A percentile compares a stretch with the other conserved stretches of the same genome.
Evolutionary conservation across 2,797 vertebrate genomes (phyloP).

Genomic region (Odontamblyopus lacepedii): DNA sequence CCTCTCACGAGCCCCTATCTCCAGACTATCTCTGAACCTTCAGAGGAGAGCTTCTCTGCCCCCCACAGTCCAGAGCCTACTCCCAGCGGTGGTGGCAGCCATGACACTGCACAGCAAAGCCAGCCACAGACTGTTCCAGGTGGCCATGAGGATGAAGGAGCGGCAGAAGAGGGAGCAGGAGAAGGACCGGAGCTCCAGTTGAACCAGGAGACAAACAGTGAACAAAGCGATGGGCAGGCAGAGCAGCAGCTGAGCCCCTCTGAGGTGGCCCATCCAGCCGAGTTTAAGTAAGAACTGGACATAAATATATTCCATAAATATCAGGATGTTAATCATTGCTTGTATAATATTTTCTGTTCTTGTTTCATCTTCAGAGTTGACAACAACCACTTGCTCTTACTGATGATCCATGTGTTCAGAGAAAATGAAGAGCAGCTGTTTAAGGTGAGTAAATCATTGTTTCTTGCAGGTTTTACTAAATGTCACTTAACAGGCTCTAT

Average conservation of each 20-base stretch:
- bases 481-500: neutral
- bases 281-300: conserved; percentile 86
- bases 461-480: neutral
- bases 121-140: conserved; percentile 88
- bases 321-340: neutral
- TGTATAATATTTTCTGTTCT: neutral
- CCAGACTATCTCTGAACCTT: conserved; percentile 80
- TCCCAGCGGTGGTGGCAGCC: conserved; percentile 88
- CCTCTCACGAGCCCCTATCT: conserved; percentile 61
- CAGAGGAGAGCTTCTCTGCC: conserved; percentile 93
- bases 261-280: conserved; percentile 85
- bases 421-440: conserved; percentile 97
- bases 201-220: conserved; percentile 18
- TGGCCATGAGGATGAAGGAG: conserved; percentile 85
- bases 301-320: neutral
- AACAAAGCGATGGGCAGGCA: conserved; percentile 19
- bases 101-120: conserved; percentile 94
- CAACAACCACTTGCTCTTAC: conserved; percentile 94
- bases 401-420: conserved; percentile 98
- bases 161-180: conserved; percentile 61
- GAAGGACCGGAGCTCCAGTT: conserved; percentile 52
- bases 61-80: conserved; percentile 87
- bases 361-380: conserved; percentile 83
- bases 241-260: conserved; percentile 71
- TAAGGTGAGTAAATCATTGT: conserved; percentile 77